Conservation (phyloP, 2,888 invertebrate genomes). For the Parascotia fuliginaria region DNA sequence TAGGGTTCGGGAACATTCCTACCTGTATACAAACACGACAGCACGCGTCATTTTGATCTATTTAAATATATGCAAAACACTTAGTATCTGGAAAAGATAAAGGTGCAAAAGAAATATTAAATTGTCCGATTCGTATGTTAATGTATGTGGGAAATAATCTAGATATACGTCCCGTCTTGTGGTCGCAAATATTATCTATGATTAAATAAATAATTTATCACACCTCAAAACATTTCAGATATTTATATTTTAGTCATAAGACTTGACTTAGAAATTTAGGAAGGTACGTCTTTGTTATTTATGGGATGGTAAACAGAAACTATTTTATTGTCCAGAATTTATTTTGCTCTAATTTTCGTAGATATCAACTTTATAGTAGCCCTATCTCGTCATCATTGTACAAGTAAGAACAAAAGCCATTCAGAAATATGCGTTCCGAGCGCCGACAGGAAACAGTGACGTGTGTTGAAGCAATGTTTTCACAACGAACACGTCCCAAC, state of each 20-base stretch:
- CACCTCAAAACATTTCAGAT: no score
- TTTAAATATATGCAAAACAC: constrained; percentile 76
- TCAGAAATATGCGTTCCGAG: constrained; percentile 74
- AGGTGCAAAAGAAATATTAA: constrained; percentile 71
- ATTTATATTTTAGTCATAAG: no score
- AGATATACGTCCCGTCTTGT: constrained; percentile 54
- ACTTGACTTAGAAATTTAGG: no score
- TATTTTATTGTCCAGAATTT: constrained; percentile 24
- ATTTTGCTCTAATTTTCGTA: constrained; percentile 47
- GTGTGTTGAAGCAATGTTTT: constrained; percentile 78
- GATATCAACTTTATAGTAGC: constrained; percentile 49
- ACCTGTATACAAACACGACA: constrained; percentile 51
- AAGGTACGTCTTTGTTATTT: constrained; percentile 26
- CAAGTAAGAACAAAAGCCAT: constrained; percentile 80
- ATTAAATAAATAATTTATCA: no score
- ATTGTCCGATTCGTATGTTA: constrained; percentile 74
- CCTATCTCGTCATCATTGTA: constrained; percentile 70
- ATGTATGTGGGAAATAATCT: constrained; percentile 74
- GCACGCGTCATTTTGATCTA: constrained; percentile 71
- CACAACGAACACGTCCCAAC: constrained; percentile 64
- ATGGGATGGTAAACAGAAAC: constrained; percentile 11
- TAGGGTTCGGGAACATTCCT: constrained; percentile 51
- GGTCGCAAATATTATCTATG: constrained; percentile 55
- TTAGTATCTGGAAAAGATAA: constrained; percentile 74
- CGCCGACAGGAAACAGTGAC: constrained; percentile 71